These are phyloP conservation scores for Pegoplata infirma DNA, from an alignment of 2,888 invertebrate genomes.

Conservation along the genomic window DNA sequence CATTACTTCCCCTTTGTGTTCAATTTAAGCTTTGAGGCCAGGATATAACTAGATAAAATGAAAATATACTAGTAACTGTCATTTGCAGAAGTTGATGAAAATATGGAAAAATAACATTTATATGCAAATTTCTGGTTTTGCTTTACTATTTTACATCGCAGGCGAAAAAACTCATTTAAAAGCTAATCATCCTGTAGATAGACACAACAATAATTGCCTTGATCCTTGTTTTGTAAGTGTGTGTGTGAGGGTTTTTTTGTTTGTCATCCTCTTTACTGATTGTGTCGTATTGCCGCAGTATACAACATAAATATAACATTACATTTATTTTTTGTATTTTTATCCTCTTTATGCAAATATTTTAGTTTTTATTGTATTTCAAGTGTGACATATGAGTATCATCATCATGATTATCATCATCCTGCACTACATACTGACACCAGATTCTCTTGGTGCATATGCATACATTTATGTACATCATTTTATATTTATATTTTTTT, in stretches of 20 bases:
- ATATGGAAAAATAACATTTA: constrained; percentile 20
- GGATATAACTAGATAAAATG: not conserved
- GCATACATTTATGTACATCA: constrained; percentile 4
- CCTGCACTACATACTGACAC: not conserved
- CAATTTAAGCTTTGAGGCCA: not conserved
- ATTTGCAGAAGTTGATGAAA: constrained; percentile 22
- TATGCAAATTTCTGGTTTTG: constrained; percentile 16
- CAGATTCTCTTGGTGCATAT: not conserved
- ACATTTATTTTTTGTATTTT: constrained; percentile 10
- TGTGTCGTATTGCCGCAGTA: constrained; percentile 30
- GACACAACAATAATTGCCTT: constrained; percentile 44
- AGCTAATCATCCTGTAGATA: constrained; percentile 46
- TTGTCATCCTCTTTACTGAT: not conserved
- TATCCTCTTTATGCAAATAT: constrained; percentile 24
- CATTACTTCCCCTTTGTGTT: too few relatives aligned
- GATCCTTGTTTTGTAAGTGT: constrained; percentile 37
- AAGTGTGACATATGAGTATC: constrained; percentile 59
- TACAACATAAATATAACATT: constrained; percentile 13
- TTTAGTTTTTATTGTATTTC: constrained; percentile 37
- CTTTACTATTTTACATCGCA: constrained; percentile 1
- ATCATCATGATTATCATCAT: constrained; percentile 46
- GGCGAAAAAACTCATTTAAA: constrained; percentile 6
- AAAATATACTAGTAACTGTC: constrained; percentile 27
- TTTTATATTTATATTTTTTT: too few relatives aligned
- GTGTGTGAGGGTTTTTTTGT: not conserved